phyloP scores from a whole-genome alignment of 2,888 invertebrate genomes.

The Lasioglossum villosulum region DNA sequence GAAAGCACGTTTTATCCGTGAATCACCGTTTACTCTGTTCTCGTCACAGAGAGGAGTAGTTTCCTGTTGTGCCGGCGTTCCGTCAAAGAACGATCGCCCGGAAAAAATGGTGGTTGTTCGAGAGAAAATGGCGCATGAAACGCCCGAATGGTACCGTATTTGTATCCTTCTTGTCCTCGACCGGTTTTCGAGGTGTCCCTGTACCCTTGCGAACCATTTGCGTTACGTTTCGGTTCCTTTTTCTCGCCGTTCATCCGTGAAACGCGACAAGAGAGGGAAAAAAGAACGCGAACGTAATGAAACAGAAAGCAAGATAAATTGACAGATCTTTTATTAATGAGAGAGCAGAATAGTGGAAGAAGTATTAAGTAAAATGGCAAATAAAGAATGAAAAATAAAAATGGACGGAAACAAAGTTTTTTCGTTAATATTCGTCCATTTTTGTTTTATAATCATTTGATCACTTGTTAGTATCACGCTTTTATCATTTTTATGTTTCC shows the following conservation, averaged over 20 bases:
- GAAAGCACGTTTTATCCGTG: background rate
- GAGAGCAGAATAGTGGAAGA: too few relatives aligned
- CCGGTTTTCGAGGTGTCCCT: background rate
- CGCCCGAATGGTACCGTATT: background rate
- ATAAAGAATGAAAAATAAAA: too few relatives aligned
- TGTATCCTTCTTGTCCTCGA: background rate
- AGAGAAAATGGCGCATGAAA: conserved; percentile 19
- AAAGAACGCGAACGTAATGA: background rate
- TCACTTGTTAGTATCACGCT: background rate
- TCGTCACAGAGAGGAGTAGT: background rate
- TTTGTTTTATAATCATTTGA: background rate
- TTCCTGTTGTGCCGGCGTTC: background rate
- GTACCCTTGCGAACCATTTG: background rate
- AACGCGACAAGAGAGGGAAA: background rate
- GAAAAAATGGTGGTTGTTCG: background rate
- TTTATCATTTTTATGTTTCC: background rate
- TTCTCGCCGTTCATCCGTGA: conserved; percentile 27
- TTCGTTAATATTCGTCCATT: too few relatives aligned
- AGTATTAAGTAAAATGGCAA: too few relatives aligned
- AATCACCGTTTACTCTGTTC: background rate
- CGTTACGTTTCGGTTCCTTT: background rate
- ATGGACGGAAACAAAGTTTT: too few relatives aligned
- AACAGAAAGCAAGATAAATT: background rate
- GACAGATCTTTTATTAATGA: too few relatives aligned
- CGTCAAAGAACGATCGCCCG: conserved; percentile 12